phyloP scores from a whole-genome alignment of 2,113 vertebrate genomes.

The Amphilophus citrinellus region DNA sequence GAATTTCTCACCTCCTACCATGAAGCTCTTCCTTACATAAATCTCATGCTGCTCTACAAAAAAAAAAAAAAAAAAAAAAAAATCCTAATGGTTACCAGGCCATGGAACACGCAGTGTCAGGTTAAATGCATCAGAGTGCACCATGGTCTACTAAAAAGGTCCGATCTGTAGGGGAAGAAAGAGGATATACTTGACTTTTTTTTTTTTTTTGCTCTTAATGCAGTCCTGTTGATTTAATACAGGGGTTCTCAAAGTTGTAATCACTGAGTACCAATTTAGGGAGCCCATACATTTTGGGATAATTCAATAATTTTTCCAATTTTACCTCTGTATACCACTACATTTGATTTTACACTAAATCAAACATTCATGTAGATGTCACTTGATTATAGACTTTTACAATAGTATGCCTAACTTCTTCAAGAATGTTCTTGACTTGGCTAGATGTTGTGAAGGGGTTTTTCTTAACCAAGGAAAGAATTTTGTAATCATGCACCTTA shows the following conservation, averaged over 20 bases:
- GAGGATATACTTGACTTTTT: neutral
- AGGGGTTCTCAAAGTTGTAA: neutral
- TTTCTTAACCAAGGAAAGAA: neutral
- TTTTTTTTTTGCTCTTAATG: neutral
- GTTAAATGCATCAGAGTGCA: neutral
- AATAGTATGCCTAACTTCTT: neutral
- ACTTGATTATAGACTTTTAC: neutral
- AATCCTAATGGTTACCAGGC: constrained; percentile 19
- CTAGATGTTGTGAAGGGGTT: neutral
- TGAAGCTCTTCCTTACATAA: constrained; percentile 11
- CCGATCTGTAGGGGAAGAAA: neutral
- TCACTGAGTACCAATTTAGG: neutral
- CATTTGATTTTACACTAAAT: neutral
- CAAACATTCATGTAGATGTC: neutral
- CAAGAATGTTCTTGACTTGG: neutral
- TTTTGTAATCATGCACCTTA: neutral
- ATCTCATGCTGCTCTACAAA: constrained; percentile 31
- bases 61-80: neutral
- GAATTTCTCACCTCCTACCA: constrained; percentile 35
- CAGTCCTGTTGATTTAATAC: neutral
- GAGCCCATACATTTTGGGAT: too few relatives aligned
- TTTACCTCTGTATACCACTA: neutral
- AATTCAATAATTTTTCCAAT: neutral
- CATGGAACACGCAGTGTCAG: neutral
- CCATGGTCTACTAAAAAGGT: neutral